Evolutionary conservation across 2,797 vertebrate species (phyloP).

Genomic region (Huso huso): DNA sequence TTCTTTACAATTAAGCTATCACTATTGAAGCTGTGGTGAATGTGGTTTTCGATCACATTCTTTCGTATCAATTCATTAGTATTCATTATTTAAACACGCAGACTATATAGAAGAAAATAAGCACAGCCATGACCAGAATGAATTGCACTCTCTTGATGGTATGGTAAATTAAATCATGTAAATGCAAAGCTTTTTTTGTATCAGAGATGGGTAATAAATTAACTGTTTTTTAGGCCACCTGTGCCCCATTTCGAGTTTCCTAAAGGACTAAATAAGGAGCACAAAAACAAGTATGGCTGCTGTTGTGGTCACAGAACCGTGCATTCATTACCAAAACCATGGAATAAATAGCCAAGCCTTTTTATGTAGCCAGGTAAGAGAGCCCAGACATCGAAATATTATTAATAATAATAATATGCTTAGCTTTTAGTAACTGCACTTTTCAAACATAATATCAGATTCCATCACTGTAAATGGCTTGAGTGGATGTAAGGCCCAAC

Average conservation of each 20-base stretch:
- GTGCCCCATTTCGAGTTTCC: slow-evolving; percentile 1
- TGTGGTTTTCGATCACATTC: slow-evolving; percentile 55
- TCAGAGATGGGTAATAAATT: slow-evolving; percentile 49
- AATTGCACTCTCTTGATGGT: slow-evolving; percentile 60
- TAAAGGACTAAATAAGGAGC: neutral
- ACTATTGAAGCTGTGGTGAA: slow-evolving; percentile 32
- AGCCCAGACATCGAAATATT: too few relatives aligned
- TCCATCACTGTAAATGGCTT: too few relatives aligned
- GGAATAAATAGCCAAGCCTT: too few relatives aligned
- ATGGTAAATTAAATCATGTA: slow-evolving; percentile 55
- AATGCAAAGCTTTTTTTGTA: slow-evolving; percentile 31
- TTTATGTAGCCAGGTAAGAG: too few relatives aligned
- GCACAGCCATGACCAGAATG: slow-evolving; percentile 39
- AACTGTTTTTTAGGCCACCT: slow-evolving; percentile 40
- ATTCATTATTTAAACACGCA: slow-evolving; percentile 57
- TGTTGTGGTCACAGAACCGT: too few relatives aligned
- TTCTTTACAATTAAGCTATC: slow-evolving; percentile 20
- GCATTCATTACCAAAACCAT: too few relatives aligned
- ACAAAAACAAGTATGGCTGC: too few relatives aligned
- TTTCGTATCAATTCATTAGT: slow-evolving; percentile 58
- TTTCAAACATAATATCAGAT: too few relatives aligned
- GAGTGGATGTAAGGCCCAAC: too few relatives aligned
- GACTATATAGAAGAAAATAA: slow-evolving; percentile 33
- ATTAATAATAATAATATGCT: too few relatives aligned
- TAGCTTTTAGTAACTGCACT: too few relatives aligned